A percentile compares a stretch with the other conserved stretches of the same genome.
phyloP scores from a whole-genome alignment of 2,888 invertebrate species.

The Seira sanloemensis region DNA sequence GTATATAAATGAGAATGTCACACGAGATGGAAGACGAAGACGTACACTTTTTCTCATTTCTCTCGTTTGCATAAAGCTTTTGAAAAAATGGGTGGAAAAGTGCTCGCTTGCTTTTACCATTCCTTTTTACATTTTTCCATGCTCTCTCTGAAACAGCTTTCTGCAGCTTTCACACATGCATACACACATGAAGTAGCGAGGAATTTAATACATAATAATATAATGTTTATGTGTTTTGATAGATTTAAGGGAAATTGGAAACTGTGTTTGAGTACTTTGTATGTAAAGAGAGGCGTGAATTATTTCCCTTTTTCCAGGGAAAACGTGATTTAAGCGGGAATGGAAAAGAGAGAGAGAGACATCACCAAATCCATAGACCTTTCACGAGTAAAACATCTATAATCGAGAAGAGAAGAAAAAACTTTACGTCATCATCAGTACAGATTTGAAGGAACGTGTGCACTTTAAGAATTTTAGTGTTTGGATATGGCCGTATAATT shows the following conservation, averaged over 20 bases:
- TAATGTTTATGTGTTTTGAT: conserved; percentile 13
- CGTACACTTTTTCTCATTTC: neutral
- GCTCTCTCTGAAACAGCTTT: conserved; percentile 26
- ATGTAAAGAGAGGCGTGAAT: neutral
- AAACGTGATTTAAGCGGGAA: neutral
- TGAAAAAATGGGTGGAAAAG: conserved; percentile 31
- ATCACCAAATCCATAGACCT: no score
- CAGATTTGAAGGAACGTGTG: no score
- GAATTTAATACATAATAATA: conserved; percentile 20
- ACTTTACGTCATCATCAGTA: no score
- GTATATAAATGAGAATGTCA: conserved; percentile 6
- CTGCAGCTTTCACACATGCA: conserved; percentile 51
- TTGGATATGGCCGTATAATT: no score
- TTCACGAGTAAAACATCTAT: no score
- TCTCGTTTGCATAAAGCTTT: conserved; percentile 11
- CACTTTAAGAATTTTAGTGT: no score
- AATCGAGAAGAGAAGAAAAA: no score
- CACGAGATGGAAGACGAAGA: neutral
- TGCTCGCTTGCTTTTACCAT: conserved; percentile 7
- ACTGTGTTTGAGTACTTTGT: neutral
- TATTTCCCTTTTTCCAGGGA: neutral
- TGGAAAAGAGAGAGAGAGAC: no score
- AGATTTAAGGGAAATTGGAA: conserved; percentile 7
- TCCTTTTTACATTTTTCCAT: neutral
- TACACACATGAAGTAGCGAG: conserved; percentile 29